Conservation (phyloP, 2,113 vertebrate species). For the Lepus timidus region DNA sequence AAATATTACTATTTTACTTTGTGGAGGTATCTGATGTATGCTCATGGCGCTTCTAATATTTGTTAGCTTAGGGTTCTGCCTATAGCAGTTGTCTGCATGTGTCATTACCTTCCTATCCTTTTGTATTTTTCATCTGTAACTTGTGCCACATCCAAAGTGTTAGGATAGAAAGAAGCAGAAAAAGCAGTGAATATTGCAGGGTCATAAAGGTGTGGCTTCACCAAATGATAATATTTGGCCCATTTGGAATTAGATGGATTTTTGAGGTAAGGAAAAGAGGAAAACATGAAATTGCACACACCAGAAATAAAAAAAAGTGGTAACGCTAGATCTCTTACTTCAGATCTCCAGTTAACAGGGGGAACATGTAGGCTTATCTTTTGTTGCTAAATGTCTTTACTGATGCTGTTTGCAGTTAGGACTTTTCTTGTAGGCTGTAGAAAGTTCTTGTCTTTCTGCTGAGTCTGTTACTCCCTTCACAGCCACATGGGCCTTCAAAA, state of each 20-base stretch:
- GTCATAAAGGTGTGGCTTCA: not conserved
- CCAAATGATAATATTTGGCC: not conserved
- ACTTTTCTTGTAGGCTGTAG: not conserved
- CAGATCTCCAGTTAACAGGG: not conserved
- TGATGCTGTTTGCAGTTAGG: not conserved
- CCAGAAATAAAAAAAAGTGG: not conserved
- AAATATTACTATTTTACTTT: not conserved
- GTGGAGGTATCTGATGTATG: not conserved
- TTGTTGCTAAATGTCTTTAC: not conserved
- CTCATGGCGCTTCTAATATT: slow-evolving; percentile 25
- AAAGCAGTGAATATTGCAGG: not conserved
- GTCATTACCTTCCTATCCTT: not conserved
- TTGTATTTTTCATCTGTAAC: not conserved
- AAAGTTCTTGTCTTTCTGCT: not conserved
- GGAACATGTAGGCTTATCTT: not conserved
- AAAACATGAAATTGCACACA: not conserved
- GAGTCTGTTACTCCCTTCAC: not conserved
- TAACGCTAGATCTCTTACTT: too few relatives aligned
- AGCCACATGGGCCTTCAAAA: not conserved
- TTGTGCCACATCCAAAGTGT: not conserved
- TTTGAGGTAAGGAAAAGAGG: not conserved
- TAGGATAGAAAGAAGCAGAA: not conserved
- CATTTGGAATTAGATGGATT: not conserved
- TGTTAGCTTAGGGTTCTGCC: not conserved
- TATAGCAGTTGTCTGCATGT: not conserved